Evolutionary conservation across 2,888 invertebrate species (phyloP).

Genomic region (Drosophila algonquin): DNA sequence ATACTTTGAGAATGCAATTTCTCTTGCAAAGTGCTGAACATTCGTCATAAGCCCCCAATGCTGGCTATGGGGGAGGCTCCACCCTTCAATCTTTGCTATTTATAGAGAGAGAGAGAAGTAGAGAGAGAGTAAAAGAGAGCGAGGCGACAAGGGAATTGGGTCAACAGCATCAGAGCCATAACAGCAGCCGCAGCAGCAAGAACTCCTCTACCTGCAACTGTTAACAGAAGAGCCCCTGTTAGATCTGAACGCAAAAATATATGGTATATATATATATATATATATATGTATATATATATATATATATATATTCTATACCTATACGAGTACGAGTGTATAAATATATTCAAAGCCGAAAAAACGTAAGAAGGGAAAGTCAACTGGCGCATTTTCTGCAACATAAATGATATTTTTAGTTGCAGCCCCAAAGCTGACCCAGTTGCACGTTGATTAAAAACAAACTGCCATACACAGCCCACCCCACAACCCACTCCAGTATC

Average conservation of each 20-base stretch:
- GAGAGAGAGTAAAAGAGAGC: conserved; percentile 21
- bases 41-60: conserved; percentile 34
- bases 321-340: not conserved
- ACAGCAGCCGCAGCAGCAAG: conserved; percentile 28
- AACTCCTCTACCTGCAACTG: conserved; percentile 44
- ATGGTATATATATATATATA: conserved; percentile 8
- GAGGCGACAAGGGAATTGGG: conserved; percentile 55
- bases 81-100: conserved; percentile 50
- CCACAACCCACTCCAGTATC: conserved; percentile 9
- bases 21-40: conserved; percentile 23
- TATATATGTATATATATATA: conserved; percentile 15
- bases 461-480: conserved; percentile 51
- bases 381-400: conserved; percentile 66
- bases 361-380: conserved; percentile 62
- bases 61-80: conserved; percentile 1
- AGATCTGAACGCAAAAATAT: conserved; percentile 34
- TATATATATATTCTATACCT: conserved; percentile 11
- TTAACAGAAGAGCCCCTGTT: conserved; percentile 39
- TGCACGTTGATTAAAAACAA: conserved; percentile 78
- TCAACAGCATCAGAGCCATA: conserved; percentile 57
- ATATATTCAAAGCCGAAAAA: conserved; percentile 35
- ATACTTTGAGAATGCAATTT: conserved; percentile 33
- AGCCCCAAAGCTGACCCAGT: conserved; percentile 74
- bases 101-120: conserved; percentile 41
- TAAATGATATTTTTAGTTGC: conserved; percentile 79